Percentiles rank a stretch among this genome's conserved stretches.
Evolutionary conservation across 2,113 vertebrate species (phyloP).

Genomic region (Salminus brasiliensis): DNA sequence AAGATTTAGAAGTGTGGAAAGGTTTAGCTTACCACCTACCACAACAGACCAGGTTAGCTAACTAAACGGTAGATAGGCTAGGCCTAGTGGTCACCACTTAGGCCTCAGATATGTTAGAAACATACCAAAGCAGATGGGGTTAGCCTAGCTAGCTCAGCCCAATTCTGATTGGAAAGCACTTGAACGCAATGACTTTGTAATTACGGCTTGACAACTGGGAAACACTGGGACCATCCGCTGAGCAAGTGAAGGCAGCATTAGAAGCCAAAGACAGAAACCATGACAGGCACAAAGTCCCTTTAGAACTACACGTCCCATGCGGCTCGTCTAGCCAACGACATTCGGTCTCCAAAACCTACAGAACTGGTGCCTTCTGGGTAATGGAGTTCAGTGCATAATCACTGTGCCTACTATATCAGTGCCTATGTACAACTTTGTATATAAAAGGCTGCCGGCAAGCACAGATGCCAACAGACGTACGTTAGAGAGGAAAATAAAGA

Average conservation of each 20-base stretch:
- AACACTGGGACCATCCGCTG: background rate
- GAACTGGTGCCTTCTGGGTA: conserved; percentile 28
- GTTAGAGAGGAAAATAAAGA: conserved; percentile 5
- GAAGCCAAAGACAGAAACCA: background rate
- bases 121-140: background rate
- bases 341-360: background rate
- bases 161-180: background rate
- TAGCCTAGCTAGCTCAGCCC: background rate
- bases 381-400: conserved; percentile 45
- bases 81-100: no score
- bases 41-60: no score
- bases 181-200: background rate
- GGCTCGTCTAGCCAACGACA: background rate
- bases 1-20: no score
- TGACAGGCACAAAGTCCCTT: conserved; percentile 14
- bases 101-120: background rate
- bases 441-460: conserved; percentile 15
- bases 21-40: no score
- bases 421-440: conserved; percentile 36
- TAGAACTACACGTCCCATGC: conserved; percentile 11
- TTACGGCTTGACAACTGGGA: background rate
- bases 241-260: background rate
- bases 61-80: no score
- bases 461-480: conserved; percentile 10
- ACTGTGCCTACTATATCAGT: conserved; percentile 31